These are phyloP conservation scores for Parasteatoda lunata DNA, from an alignment of 2,888 invertebrate species.

Conservation along the genomic window DNA sequence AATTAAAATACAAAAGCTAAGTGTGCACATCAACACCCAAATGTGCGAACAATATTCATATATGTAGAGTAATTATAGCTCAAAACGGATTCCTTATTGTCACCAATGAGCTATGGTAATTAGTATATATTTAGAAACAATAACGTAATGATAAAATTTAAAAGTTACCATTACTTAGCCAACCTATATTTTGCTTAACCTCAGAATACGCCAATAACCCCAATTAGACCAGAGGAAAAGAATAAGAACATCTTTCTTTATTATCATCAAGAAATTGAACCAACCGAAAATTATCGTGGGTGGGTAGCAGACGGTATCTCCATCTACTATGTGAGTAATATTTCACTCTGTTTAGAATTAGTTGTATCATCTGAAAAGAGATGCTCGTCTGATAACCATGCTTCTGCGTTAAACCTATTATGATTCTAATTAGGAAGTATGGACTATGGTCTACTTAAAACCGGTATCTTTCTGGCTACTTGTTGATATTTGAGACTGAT, in stretches of 20 bases:
- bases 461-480: slow-evolving; percentile 41
- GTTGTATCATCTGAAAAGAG: slow-evolving; percentile 36
- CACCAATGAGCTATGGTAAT: too few species aligned
- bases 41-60: too few species aligned
- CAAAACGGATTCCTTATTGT: too few species aligned
- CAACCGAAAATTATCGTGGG: slow-evolving; percentile 50
- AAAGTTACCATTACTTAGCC: too few species aligned
- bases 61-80: too few species aligned
- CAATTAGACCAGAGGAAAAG: slow-evolving; percentile 16
- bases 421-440: slow-evolving; percentile 60
- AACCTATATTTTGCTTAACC: too few species aligned
- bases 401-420: slow-evolving; percentile 30
- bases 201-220: slow-evolving; percentile 19
- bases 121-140: too few species aligned
- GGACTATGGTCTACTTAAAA: slow-evolving; percentile 43
- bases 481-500: slow-evolving; percentile 6
- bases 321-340: background rate
- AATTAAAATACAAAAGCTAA: too few species aligned
- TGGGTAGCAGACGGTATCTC: background rate
- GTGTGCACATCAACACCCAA: too few species aligned
- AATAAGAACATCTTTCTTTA: slow-evolving; percentile 26
- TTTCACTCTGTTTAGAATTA: slow-evolving; percentile 15
- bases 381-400: slow-evolving; percentile 49
- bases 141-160: too few species aligned
- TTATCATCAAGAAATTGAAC: slow-evolving; percentile 23